A percentile compares a stretch with the other conserved stretches of the same genome.
Conservation (phyloP, 2,113 vertebrate species). For the Laticauda laticaudata region DNA sequence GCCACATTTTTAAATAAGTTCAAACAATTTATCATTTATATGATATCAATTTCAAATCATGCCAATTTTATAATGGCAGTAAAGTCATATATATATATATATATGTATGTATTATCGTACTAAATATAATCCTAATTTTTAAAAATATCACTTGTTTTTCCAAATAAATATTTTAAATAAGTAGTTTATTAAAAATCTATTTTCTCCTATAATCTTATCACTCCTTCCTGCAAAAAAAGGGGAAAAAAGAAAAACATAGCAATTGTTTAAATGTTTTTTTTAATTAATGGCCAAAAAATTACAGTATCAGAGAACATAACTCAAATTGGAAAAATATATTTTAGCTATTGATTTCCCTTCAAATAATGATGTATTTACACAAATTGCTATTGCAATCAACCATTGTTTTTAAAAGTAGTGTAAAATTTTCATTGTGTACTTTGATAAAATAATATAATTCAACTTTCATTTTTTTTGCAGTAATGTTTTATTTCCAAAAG, state of each 20-base stretch:
- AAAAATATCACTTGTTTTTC: slow-evolving; percentile 9
- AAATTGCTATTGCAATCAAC: not conserved
- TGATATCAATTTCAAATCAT: slow-evolving; percentile 12
- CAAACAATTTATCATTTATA: slow-evolving; percentile 22
- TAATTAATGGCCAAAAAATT: not conserved
- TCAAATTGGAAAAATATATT: slow-evolving; percentile 7
- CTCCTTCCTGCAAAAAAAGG: not conserved
- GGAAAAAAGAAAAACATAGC: not conserved
- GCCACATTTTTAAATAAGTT: rapidly evolving
- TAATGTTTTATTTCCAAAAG: not conserved
- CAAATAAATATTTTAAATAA: not conserved
- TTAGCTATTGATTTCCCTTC: slow-evolving; percentile 16
- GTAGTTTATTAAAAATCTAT: not conserved
- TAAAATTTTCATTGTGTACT: not conserved
- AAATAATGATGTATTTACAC: not conserved
- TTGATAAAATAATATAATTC: not conserved
- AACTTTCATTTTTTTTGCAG: not conserved
- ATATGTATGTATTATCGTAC: not conserved
- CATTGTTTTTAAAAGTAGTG: not conserved
- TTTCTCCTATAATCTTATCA: not conserved
- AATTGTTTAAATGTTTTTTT: not conserved
- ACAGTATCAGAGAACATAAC: not conserved
- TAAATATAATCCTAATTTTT: slow-evolving; percentile 16
- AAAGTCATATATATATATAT: slow-evolving; percentile 3
- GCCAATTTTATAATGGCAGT: slow-evolving; percentile 48